Base-by-base conservation (phyloP, 2,888 invertebrate genomes). In the Parthenolecanium corni region DNA sequence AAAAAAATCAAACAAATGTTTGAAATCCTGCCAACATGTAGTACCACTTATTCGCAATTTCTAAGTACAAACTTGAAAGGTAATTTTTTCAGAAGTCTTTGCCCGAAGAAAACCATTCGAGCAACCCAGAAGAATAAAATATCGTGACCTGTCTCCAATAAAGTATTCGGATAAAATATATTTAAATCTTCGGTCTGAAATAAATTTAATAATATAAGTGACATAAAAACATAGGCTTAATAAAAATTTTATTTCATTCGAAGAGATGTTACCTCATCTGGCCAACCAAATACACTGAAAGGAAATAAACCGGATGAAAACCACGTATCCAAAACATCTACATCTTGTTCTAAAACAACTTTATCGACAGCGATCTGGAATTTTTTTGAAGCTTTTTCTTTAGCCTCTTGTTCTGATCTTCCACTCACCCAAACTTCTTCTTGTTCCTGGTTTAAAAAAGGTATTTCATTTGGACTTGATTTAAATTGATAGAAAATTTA, bases 121-220 rank as follows among this genome's bases (percentile, higher is more conserved):
- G 97, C 97, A 3, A 98, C 98, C 98, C 98, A 99, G 78, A 99
- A 98, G 80, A 98, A 98, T 52, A 99, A 74, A 70, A 98, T 98
- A 71, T 91, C 98, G 73, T 97, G 93, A 0, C 98, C 96, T 0
- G 96, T 97, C 76, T 98, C 98, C 69, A 98, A 77, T 49, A 98
- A 74, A 0, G 85, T 82, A 0, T 91, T 87, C 0, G 98, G 98
- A 77, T 94, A 99, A 76, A 91, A 93, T 0, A 83, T 82, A 73
- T 85, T 73, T 67, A 93, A 72, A 63, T 85, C 84, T 46, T 76
- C 73, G 1, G 80, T 82, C 79, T 82, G 69, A 49, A 72, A 64
- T 20, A 44, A 42, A 38, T n/a, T 24, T 21, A 64, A 52, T 31
- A 44, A 11, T 16, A 61, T 25, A 51, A 61, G 14, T 44, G 3